Evolutionary conservation across 2,113 vertebrate species (phyloP).

Genomic region (Saccopteryx bilineata): DNA sequence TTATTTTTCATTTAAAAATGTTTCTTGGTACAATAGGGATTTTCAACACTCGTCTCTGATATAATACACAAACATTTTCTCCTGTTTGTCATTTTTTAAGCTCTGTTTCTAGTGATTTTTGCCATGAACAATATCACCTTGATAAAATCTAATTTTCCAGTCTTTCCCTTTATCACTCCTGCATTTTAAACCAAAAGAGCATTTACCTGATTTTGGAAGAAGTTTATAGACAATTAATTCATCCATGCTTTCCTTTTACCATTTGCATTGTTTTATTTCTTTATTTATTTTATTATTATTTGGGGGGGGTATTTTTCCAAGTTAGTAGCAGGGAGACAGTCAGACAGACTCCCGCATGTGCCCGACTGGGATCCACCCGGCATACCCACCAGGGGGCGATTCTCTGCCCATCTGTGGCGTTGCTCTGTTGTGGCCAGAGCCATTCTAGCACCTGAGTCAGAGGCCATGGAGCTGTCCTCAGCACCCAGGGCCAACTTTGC

Average conservation of each 20-base stretch:
- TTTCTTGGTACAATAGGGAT: not conserved
- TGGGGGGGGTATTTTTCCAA: no score
- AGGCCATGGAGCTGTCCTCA: no score
- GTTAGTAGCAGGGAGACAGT: no score
- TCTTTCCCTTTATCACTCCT: not conserved
- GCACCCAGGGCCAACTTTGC: no score
- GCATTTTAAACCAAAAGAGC: slow-evolving; percentile 17
- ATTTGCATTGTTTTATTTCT: not conserved
- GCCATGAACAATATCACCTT: not conserved
- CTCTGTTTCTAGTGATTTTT: slow-evolving; percentile 16
- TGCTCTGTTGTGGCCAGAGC: no score
- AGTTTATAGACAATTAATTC: not conserved
- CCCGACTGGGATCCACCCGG: no score
- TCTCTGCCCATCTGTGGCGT: no score
- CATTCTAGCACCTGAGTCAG: no score
- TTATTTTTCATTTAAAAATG: not conserved
- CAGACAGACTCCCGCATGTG: no score
- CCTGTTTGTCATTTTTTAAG: not conserved
- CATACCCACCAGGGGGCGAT: no score
- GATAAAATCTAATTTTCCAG: not conserved
- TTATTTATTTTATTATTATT: not conserved
- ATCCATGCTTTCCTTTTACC: not conserved
- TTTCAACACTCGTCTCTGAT: not conserved
- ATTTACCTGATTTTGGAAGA: not conserved
- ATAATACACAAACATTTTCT: not conserved